phyloP scores from a whole-genome alignment of 2,797 vertebrate genomes.

The Jordanella pulchra region DNA sequence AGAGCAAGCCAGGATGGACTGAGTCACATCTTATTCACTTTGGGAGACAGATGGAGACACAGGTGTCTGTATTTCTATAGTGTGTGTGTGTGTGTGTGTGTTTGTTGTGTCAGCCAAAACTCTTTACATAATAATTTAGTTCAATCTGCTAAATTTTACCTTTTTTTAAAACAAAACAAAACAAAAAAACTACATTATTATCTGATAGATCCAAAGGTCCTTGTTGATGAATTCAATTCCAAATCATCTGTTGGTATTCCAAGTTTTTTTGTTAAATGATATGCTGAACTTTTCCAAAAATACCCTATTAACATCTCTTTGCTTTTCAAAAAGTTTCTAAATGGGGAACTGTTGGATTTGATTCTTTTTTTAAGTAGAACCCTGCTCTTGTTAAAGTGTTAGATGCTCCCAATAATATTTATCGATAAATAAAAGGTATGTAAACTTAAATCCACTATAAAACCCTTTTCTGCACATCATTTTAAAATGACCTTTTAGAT shows the following conservation, averaged over 20 bases:
- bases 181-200: neutral
- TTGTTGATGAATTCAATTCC: neutral
- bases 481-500: neutral
- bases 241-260: neutral
- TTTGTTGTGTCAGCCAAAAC: slow-evolving; percentile 17
- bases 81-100: slow-evolving; percentile 28
- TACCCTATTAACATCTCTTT: neutral
- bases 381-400: neutral
- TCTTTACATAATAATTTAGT: slow-evolving; percentile 38
- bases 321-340: neutral
- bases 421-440: neutral
- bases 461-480: neutral
- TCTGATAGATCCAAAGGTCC: neutral
- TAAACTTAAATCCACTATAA: neutral
- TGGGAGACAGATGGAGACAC: slow-evolving; percentile 70
- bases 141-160: slow-evolving; percentile 14
- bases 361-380: neutral
- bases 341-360: neutral
- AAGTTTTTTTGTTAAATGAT: neutral
- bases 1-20: slow-evolving; percentile 59
- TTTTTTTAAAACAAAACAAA: neutral
- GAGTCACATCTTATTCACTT: slow-evolving; percentile 69
- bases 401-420: neutral
- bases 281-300: neutral
- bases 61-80: slow-evolving; percentile 60